Evolutionary conservation across 2,113 vertebrate genomes (phyloP), one percentile per base, ranked within the genome.

Genomic region (Colius striatus): DNA sequence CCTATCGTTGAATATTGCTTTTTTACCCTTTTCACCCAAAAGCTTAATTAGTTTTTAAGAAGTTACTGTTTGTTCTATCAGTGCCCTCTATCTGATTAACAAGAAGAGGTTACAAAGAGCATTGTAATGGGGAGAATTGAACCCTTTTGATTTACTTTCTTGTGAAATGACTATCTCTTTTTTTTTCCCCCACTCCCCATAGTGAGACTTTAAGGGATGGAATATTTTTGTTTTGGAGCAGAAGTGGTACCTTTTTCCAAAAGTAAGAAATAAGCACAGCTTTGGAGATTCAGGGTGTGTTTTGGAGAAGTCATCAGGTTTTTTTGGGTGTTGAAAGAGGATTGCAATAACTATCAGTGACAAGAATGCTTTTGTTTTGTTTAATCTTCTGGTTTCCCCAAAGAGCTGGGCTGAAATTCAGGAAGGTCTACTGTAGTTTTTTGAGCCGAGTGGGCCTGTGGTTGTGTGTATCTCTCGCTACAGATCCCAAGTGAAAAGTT

Each of bases 251-350:
- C 97, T 97, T 96, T 96, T 96, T 96, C 93, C 90, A 77, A 60
- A 82, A 94, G 27, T 83, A 81, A 96, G 83, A 84, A 94, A 84
- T 78, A 95, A 97, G 97, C 96, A 97, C 95, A 97, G 97, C 95
- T 98, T 97, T 97, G 97, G 97, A 98, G 96, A 96, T 97, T 97
- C 98, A 98, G 97, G 98, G 97, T 97, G 96, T n/a, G 6, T 95
- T 96, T 95, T 89, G 75, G 87, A 94, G 88, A 94, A 83, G 34
- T 90, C 74, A 75, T 12, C 55, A 79, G 38, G 21, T 60, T 30
- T 45, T 47, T 58, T 47, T 63, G 17, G 75, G 20, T 73, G 54
- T 86, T 92, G 63, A 60, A 96, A 95, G 83, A 96, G 71, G 63
- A 79, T 84, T 74, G 73, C 90, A 90, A 62, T 93, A 94, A 94